Base-by-base conservation (phyloP, 2,888 invertebrate species). In the Dicyrtoma fusca region DNA sequence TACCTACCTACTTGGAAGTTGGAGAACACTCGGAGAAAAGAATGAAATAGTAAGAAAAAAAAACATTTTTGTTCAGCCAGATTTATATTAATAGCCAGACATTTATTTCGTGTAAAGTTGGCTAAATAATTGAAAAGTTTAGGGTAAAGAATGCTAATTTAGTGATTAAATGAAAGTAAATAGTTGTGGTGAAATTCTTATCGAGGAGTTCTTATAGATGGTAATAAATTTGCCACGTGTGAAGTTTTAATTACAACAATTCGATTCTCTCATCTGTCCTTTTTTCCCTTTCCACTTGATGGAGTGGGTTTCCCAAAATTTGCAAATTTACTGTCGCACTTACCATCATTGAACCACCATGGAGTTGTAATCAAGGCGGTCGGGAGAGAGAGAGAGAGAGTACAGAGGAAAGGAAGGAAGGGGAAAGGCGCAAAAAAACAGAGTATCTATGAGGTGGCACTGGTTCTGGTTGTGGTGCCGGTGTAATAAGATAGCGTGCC, bases 71-170 rank as follows among this genome's bases (percentile, higher is more conserved):
- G 61, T 34, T 42, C 42, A 61, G 61, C 61, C 61, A 61, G 42
- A 61, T 42, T 61, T 42, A 61, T 34, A 68, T 68, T 55, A 68
- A 68, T 68, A 59, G 59, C 44, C 25, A 21, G 59, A 57, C 57
- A 57, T 57, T 68, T 55, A 45, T 23, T 59, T 14, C 45, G 57
- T 14, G 25, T 57, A 68, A 68, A 57, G 21, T 42, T 42, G 23
- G 42, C 51, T 68, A 68, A 68, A 68, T 68, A 55, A 68, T 68
- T 68, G 68, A 23, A 51, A 55, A 47, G 68, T 68, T 68, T 55
- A 57, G 68, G 42, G 44, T 57, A 55, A 68, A 57, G 68, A 71
- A 71, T 71, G 53, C 71, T 53, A 71, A 71, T 71, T 62, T 23
- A 34, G 45, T 63, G 63, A 63, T 63, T 62, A 70, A 71, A 63